Base-by-base conservation (phyloP, 2,797 vertebrate genomes). In the Alfaro cultratus region DNA sequence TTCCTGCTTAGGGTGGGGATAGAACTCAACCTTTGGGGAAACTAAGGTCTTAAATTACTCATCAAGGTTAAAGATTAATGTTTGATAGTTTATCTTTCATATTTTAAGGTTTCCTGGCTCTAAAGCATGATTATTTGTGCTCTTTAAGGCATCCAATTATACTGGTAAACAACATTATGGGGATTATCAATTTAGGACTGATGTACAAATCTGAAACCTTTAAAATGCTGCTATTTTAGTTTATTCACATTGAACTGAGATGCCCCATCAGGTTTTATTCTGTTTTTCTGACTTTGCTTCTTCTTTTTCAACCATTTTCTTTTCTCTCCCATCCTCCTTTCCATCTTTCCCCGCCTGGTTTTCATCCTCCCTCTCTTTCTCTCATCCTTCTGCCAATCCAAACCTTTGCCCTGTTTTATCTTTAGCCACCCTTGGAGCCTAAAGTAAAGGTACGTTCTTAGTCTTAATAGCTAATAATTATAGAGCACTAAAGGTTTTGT, bases 401-500 rank as follows among this genome's bases (percentile, higher is more conserved):
- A 89, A 90, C 80, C 67, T 53, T 7, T 1, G 49, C 47, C 46
- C 57, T 79, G 9, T 45, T 41, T 49, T 78, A 29, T 18, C 4
- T 46, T 86, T 81, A 94, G 93, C 91, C 88, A 3, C 88, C 87
- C 31, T 64, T 91, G 92, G 94, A 94, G 80, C 89, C 91, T 84
- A 94, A 94, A 92, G 84, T 91, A 34, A 94, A 94, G 92, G 91
- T 92, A 94, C 68, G 92, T 90, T 86, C 29, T 53, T 70, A 41
- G 39, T 55, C 15, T 45, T 45, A 45, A 41, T 39, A 26, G 36
- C 2, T 41, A 15, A 13, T 68, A 68, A 26, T 26, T 71, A n/a
- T 43, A 45, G 26, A 15, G 68, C 68, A 45, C 39, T 71, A n/a
- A n/a, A 45, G 23, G 68, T 45, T 45, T 71, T n/a, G 41, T 26